Conservation (phyloP, 2,797 vertebrate genomes). For the Scleropages formosus region DNA sequence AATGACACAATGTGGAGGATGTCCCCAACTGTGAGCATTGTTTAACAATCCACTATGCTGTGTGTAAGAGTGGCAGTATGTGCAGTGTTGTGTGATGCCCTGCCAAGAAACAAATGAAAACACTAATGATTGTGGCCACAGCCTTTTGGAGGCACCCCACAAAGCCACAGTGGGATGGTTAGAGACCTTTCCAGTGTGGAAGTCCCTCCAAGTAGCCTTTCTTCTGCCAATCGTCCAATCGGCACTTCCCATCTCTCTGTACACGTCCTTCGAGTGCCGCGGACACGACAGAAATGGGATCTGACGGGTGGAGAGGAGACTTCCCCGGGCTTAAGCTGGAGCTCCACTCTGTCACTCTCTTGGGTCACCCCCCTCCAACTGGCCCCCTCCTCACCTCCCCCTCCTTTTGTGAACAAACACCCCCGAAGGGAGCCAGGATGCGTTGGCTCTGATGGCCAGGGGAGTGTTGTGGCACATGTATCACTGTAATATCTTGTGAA, state of each 20-base stretch:
- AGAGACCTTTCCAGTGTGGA: background rate
- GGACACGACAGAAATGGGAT: conserved; percentile 49
- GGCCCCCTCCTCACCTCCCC: conserved; percentile 46
- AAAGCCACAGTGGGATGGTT: background rate
- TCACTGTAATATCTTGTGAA: conserved; percentile 60
- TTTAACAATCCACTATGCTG: no score
- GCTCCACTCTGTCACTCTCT: conserved; percentile 28
- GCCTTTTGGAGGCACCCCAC: background rate
- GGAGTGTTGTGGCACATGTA: conserved; percentile 43
- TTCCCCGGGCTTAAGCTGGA: conserved; percentile 46
- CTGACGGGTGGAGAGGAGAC: conserved; percentile 53
- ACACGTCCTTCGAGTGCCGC: conserved; percentile 44
- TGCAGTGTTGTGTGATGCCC: no score
- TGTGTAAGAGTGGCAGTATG: no score
- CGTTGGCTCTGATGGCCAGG: conserved; percentile 30
- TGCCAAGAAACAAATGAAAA: conserved; percentile 15
- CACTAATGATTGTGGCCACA: conserved; percentile 46
- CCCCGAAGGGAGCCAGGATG: conserved; percentile 33
- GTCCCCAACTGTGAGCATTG: no score
- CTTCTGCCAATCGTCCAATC: conserved; percentile 47
- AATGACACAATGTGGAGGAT: no score
- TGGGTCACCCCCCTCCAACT: conserved; percentile 42
- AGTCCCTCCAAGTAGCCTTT: conserved; percentile 20
- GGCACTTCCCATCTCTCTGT: conserved; percentile 47
- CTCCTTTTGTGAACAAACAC: conserved; percentile 49